Evolutionary conservation across 2,888 invertebrate species (phyloP), one percentile per base, ranked within the genome.

Genomic region (Artemia sinica): DNA sequence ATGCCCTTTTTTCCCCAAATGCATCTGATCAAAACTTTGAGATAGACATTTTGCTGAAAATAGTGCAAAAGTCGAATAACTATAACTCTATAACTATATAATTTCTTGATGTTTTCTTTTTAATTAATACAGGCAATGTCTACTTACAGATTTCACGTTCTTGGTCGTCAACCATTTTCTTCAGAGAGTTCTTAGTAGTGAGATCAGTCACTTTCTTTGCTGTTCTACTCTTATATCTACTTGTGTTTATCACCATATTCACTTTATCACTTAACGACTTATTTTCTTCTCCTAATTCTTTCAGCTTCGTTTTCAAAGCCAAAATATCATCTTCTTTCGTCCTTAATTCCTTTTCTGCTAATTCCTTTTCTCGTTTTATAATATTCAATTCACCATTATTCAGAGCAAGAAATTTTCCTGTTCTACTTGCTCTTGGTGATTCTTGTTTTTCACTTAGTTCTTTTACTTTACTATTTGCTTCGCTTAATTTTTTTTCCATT

Each of bases 131-230:
- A 2, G 41, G 5, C 18, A 65, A 13, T n/a, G 50, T 14, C 49
- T 67, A 70, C 73, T 76, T 78, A 84, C 86, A 85, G 72, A 91
- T 86, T 82, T 94, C 92, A 75, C 84, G 87, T 78, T 92, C 92
- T 73, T 92, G 80, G 72, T 93, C 91, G 70, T 88, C 86, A 3
- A 92, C 85, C 85, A 90, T 88, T 74, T 84, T 88, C 74, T 86
- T 89, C 74, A 91, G 79, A 77, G 86, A 86, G 67, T 85, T 76
- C 78, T 86, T 87, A 2, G 86, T 84, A 49, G 85, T 85, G 68
- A 84, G 78, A 74, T 89, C 88, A 9, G 86, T 86, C 10, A 85
- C 81, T 74, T 85, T 86, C 75, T 88, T 88, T 6, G 86, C 84
- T n/a, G 82, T 82, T 73, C 88, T 82, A 48, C 84, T 82, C 73